Base-by-base conservation (phyloP, 1,140 invertebrate species). In the Sinella curviseta region DNA sequence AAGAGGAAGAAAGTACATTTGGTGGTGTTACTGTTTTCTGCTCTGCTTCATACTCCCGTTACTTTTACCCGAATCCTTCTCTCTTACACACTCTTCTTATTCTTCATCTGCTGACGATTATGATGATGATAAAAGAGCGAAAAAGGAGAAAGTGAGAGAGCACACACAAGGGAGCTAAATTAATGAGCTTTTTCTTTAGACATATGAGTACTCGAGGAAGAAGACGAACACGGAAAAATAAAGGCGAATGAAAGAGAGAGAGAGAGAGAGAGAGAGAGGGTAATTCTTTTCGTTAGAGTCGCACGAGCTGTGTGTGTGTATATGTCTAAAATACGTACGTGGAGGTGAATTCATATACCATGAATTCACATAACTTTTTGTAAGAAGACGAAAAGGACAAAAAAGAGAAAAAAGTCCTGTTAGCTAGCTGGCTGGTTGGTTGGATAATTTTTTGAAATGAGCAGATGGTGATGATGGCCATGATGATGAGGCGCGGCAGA, bases 361-460 rank as follows among this genome's bases (percentile, higher is more conserved):
- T 48, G 39, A 48, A 48, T 48, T 48, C 39, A 48, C 39, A 8
- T 26, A 60, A 26, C 57, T 48, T 60, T 60, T 60, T 60, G 57
- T 12, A n/a, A 3, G 24, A 60, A 60, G 57, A 60, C 14, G 31
- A 70, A 70, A 33, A 30, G 31, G 65, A 70, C 65, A 70, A 33
- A 30, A 70, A 70, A 70, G 12, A 65, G 24, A 12, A 26, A 14
- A 26, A 14, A 4, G 16, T 17, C 14, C 24, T 65, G 4, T 65
- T 17, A 26, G 24, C 57, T 65, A 26, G 26, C 14, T 65, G 57
- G 57, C 26, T 70, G 26, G 26, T 70, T 70, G 28, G 65, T 33
- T 70, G 65, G 65, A 70, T 70, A 70, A 70, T 70, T 70, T 70
- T 70, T 70, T 70, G 65, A 70, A 70, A 70, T 70, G 65, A 70